Conservation (phyloP, 2,888 invertebrate species). For the Tricholauxania praeusta region DNA sequence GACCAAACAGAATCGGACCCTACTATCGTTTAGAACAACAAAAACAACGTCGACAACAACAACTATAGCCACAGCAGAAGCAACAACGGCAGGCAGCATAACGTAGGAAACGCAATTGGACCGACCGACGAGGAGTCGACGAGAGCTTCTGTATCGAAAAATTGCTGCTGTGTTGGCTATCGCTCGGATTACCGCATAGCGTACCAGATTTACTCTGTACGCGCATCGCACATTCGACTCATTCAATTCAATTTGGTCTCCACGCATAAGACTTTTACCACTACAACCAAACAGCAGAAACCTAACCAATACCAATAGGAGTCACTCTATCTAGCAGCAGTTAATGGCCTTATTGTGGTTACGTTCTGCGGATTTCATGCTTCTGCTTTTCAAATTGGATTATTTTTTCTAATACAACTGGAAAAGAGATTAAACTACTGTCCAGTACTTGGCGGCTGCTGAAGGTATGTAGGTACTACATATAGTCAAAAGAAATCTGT, state of each 20-base stretch:
- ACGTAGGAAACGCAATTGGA: conserved; percentile 52
- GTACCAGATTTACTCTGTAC: conserved; percentile 36
- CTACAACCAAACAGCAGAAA: background rate
- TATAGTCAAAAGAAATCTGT: no score
- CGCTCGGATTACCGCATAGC: conserved; percentile 18
- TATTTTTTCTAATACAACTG: background rate
- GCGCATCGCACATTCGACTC: background rate
- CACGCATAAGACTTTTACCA: background rate
- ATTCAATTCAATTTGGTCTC: background rate
- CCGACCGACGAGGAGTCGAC: conserved; percentile 57
- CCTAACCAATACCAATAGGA: conserved; percentile 1
- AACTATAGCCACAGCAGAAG: conserved; percentile 40
- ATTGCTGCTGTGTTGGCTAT: conserved; percentile 42
- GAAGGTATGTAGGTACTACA: no score
- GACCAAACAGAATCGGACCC: conserved; percentile 20
- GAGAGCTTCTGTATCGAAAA: conserved; percentile 60
- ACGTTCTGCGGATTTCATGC: conserved; percentile 22
- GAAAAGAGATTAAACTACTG: no score
- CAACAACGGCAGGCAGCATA: conserved; percentile 39
- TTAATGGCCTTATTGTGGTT: conserved; percentile 32
- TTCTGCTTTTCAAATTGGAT: conserved; percentile 29
- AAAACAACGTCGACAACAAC: background rate
- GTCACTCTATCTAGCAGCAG: background rate
- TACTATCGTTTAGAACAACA: conserved; percentile 7
- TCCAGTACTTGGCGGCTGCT: no score